Evolutionary conservation across 1,140 invertebrate species (phyloP).

Genomic region (Halictus rubicundus): DNA sequence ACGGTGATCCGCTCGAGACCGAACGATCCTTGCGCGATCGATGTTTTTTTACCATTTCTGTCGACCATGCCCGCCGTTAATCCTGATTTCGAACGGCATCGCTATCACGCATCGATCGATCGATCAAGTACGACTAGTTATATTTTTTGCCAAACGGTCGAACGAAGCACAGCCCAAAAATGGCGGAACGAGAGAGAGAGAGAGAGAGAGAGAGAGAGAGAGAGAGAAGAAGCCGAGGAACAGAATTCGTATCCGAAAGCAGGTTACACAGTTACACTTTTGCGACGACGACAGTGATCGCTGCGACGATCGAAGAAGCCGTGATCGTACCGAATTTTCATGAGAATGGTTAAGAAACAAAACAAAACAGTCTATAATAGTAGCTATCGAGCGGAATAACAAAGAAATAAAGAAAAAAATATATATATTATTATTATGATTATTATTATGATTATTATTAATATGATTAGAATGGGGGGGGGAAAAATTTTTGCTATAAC

Average conservation of each 20-base stretch:
- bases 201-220: no score
- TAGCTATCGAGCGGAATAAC: slow-evolving; percentile 48
- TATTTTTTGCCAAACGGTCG: no score
- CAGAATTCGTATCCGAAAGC: not conserved
- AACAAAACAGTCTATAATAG: slow-evolving; percentile 41
- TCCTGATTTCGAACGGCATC: no score
- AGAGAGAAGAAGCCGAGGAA: no score
- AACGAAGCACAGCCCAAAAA: no score
- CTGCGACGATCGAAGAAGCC: slow-evolving; percentile 55
- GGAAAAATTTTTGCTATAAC: slow-evolving; percentile 66
- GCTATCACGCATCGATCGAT: no score
- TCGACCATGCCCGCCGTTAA: no score
- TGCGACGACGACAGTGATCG: slow-evolving; percentile 51
- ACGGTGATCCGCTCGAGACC: no score
- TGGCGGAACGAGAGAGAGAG: not conserved
- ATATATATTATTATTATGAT: slow-evolving; percentile 44
- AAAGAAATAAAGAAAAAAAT: slow-evolving; percentile 43
- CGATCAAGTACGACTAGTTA: no score
- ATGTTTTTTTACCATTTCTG: no score
- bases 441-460: slow-evolving; percentile 46
- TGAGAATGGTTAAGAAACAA: slow-evolving; percentile 22
- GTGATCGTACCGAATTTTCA: slow-evolving; percentile 54
- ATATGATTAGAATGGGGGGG: slow-evolving; percentile 44
- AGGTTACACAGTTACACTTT: not conserved
- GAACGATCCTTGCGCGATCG: no score